Evolutionary conservation across 2,888 invertebrate genomes (phyloP), one percentile per base, ranked within the genome.

Genomic region (Nematopogon swammerdamellus): DNA sequence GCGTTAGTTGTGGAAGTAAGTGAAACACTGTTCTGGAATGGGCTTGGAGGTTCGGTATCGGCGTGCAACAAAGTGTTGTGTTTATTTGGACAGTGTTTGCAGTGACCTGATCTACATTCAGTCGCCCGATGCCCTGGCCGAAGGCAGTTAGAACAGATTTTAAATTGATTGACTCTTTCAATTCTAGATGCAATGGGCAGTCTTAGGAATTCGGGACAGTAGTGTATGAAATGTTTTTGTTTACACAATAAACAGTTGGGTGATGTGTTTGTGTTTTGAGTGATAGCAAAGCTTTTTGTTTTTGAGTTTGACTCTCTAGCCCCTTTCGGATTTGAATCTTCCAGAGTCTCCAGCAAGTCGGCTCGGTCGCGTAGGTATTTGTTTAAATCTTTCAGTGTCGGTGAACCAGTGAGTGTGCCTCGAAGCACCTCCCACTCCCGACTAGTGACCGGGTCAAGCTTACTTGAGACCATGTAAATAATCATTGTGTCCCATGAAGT

Each of bases 71-170:
- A 30, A 2, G 30, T 47, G 36, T 29, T 47, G 30, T 30, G 47
- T 47, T 25, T 30, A 16, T 47, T 18, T 3, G 20, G 25, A 18
- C 47, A 47, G 3, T 8, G 4, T 17, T 18, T n/a, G 18, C 47
- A 47, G 14, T 18, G 18, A 3, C 17, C n/a, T 3, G 29, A 29
- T 3, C 10, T 30, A 30, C 47, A 47, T 3, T 18, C 44, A 6
- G 46, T 54, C 1, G 43, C 46, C 3, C 14, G 6, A 18, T 52
- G 49, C 2, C 53, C 53, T n/a, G 52, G 49, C 11, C 50, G 49
- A 14, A 52, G 30, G 18, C 52, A 52, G 29, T 52, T 52, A 8
- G 46, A 16, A 20, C 51, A 53, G 25, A 51, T 46, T 20, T 49
- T 51, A 2, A 43, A 49, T 10, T 48, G 36, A 10, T 30, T 49